Percentiles rank a stretch among this genome's conserved stretches.
Evolutionary conservation across 2,113 vertebrate species (phyloP).

Genomic region (Pyrgilauda ruficollis): DNA sequence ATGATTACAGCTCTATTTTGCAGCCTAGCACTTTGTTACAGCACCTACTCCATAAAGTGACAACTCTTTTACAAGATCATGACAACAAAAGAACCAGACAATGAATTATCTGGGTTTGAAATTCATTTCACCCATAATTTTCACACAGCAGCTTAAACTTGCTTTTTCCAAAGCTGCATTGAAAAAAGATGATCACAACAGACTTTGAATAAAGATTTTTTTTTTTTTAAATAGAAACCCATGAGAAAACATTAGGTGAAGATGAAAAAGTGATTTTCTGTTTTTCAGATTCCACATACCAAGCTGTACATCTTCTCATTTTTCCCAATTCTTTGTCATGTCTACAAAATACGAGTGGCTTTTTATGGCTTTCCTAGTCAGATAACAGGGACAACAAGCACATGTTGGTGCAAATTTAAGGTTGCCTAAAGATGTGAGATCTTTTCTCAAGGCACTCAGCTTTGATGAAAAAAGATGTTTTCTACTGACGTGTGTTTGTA

Average conservation of each 20-base stretch:
- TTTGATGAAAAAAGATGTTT: not conserved
- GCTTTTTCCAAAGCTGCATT: not conserved
- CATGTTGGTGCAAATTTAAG: not conserved
- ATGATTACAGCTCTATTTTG: not conserved
- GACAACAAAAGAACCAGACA: not conserved
- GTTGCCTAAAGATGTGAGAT: not conserved
- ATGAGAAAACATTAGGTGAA: not conserved
- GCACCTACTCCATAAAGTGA: not conserved
- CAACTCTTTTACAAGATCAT: not conserved
- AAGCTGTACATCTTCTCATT: rapidly evolving
- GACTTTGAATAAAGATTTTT: not conserved
- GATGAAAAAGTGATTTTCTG: rapidly evolving
- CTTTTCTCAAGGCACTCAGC: not conserved
- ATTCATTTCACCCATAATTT: not conserved
- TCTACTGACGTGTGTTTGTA: not conserved
- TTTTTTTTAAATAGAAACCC: not conserved
- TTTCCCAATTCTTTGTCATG: not conserved
- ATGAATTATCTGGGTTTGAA: not conserved
- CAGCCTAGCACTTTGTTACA: not conserved
- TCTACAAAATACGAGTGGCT: not conserved
- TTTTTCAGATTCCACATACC: not conserved
- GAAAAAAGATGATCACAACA: not conserved
- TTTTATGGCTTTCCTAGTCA: not conserved
- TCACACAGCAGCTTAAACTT: not conserved
- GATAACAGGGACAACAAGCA: not conserved